phyloP scores from a whole-genome alignment of 2,797 vertebrate species.

The Staurois parvus region DNA sequence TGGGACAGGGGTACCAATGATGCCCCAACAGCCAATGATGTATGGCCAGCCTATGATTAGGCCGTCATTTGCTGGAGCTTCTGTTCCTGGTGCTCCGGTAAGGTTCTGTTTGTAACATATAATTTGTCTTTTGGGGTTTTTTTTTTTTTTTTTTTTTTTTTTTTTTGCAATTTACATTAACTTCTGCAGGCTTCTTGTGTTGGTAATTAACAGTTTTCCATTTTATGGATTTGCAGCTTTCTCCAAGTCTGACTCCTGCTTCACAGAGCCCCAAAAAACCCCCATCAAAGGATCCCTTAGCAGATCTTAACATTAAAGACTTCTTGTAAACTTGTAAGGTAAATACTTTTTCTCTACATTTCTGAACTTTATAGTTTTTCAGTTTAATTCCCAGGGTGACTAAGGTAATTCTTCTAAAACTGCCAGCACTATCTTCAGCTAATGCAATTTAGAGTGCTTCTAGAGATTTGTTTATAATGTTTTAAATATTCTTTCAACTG shows the following conservation, averaged over 20 bases:
- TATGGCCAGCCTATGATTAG: constrained; percentile 95
- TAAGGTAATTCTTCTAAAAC: too few species aligned
- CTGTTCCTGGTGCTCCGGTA: constrained; percentile 88
- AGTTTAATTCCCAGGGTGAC: too few species aligned
- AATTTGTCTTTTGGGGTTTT: background rate
- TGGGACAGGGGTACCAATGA: constrained; percentile 88
- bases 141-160: background rate
- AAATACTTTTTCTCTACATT: constrained; percentile 17
- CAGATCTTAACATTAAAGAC: constrained; percentile 99
- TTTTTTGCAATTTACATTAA: background rate
- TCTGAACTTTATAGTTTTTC: background rate
- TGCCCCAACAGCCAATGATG: constrained; percentile 88
- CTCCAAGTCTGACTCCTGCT: constrained; percentile 89
- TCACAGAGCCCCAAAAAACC: constrained; percentile 96
- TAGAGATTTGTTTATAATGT: too few species aligned
- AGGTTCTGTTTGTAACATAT: constrained; percentile 43
- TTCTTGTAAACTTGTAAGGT: constrained; percentile 95
- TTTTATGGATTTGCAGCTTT: constrained; percentile 79
- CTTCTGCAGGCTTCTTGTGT: background rate
- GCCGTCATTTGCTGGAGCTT: constrained; percentile 85
- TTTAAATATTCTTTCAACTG: too few species aligned
- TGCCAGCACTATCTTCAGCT: too few species aligned
- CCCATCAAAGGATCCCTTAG: constrained; percentile 97
- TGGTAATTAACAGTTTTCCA: constrained; percentile 20
- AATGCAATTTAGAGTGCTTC: too few species aligned